Conservation (phyloP, 2,797 vertebrate species). For the Brachyalestes nurse region DNA sequence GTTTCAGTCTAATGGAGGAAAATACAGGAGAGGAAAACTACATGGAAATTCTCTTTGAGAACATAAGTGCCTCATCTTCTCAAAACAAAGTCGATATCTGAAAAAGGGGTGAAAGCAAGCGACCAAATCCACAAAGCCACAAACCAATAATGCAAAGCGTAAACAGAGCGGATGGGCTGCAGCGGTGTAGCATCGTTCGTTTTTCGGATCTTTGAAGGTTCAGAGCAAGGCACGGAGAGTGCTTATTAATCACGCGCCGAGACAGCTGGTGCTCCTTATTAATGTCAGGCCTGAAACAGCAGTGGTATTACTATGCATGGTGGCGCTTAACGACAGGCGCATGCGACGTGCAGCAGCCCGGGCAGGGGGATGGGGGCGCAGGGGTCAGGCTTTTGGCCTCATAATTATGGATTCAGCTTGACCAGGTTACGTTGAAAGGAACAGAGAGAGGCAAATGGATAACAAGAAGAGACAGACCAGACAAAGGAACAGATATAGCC, state of each 20-base stretch:
- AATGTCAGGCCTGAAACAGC: constrained; percentile 14
- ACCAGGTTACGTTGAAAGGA: constrained; percentile 41
- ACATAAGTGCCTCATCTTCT: background rate
- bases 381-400: background rate
- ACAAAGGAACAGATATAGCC: too few species aligned
- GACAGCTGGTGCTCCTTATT: constrained; percentile 35
- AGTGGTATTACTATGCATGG: constrained; percentile 25
- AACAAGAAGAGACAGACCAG: background rate
- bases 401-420: constrained; percentile 14
- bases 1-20: background rate
- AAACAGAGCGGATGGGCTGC: background rate
- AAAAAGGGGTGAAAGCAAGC: background rate
- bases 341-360: background rate
- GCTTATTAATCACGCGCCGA: constrained; percentile 1
- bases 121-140: background rate
- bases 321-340: constrained; percentile 3
- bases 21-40: background rate
- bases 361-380: background rate
- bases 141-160: background rate
- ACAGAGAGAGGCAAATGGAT: background rate
- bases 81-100: background rate
- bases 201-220: background rate
- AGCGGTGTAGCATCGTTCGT: background rate
- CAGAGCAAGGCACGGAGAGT: background rate
- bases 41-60: constrained; percentile 8